Percentiles rank a stretch among this genome's conserved stretches.
phyloP scores from a whole-genome alignment of 2,888 invertebrate species.

The Rhamphomyia laevipes region DNA sequence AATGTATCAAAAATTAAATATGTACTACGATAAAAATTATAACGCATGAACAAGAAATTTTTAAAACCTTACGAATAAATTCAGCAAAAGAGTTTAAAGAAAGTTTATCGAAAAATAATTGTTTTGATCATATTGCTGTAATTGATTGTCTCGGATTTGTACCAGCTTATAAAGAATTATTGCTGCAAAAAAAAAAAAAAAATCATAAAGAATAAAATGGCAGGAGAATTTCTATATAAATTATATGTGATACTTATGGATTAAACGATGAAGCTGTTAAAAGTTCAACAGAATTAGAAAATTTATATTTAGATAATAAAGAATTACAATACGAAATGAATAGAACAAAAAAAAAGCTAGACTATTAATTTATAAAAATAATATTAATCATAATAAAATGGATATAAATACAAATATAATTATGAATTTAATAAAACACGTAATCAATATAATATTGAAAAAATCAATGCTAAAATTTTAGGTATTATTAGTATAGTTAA shows the following conservation, averaged over 20 bases:
- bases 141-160: conserved; percentile 56
- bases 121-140: conserved; percentile 47
- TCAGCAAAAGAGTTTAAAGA: conserved; percentile 51
- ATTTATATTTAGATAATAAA: conserved; percentile 47
- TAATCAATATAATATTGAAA: conserved; percentile 42
- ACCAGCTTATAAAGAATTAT: conserved; percentile 57
- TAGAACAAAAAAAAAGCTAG: conserved; percentile 41
- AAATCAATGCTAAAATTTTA: conserved; percentile 43
- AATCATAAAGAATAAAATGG: conserved; percentile 39
- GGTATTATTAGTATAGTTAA: too few relatives aligned
- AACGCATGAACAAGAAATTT: conserved; percentile 55
- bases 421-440: conserved; percentile 38
- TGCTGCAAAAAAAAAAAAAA: conserved; percentile 37
- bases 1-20: conserved; percentile 47
- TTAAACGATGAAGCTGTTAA: conserved; percentile 57
- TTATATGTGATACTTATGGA: conserved; percentile 70
- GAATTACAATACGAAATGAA: conserved; percentile 47
- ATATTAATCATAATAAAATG: conserved; percentile 34
- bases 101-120: conserved; percentile 45
- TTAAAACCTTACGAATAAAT: conserved; percentile 43
- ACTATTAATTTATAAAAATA: conserved; percentile 35
- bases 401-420: conserved; percentile 46
- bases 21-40: conserved; percentile 56
- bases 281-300: conserved; percentile 51
- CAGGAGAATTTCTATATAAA: conserved; percentile 57